Evolutionary conservation across 2,113 vertebrate species (phyloP), one percentile per base, ranked within the genome.

Genomic region (Ictalurus punctatus): DNA sequence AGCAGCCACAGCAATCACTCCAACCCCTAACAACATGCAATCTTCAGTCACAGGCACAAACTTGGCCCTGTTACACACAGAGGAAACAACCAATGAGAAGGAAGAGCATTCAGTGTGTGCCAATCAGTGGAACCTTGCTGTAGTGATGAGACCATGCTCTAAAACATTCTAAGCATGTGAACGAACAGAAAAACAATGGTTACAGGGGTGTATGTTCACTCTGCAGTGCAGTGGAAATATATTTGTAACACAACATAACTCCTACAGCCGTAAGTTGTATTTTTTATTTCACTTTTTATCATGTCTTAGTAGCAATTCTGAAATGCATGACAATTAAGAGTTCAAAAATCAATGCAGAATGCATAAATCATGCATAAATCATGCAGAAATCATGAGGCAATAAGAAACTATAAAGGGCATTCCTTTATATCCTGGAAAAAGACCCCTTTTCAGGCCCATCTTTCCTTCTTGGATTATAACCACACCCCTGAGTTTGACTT

Each of bases 31-130:
- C 0, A 99, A 96, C 97, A 99, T 99, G 91, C 92, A 96, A 93
- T 99, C 98, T 93, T 98, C 97, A 76, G 96, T 98, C 86, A 99
- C 98, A 0, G 95, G 91, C 84, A 95, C 56, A 95, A 99, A 99
- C 92, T 96, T 97, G 65, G 95, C 94, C 94, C 98, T 99, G 94
- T 89, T n/a, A 73, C 58, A 61, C 76, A 86, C 87, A 89, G 87
- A 86, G 81, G 87, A 93, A 19, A 83, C 8, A 27, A 84, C 2
- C 19, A n/a, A 69, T 81, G 52, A 87, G 6, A 54, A 81, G n/a
- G 6, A 58, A 87, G 8, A 30, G 8, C 23, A 79, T 61, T n/a
- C 19, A 85, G 34, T 40, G 56, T 59, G n/a, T 9, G 79, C 8
- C 30, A 65, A 44, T 83, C 9, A 40, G 13, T 48, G 37, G 83